phyloP scores from a whole-genome alignment of 2,113 vertebrate genomes.

The Rhipidura dahli region DNA sequence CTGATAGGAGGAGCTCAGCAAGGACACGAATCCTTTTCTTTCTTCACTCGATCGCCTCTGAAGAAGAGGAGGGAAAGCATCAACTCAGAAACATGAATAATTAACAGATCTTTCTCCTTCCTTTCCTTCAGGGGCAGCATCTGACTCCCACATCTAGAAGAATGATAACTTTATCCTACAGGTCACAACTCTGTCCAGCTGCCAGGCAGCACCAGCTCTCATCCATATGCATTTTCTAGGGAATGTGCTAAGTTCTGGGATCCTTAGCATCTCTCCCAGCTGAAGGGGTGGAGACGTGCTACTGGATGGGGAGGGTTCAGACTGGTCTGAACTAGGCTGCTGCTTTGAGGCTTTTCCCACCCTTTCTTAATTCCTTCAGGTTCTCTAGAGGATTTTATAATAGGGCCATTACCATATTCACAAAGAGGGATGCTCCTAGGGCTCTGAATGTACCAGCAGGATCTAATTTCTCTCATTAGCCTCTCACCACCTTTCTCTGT shows the following conservation, averaged over 20 bases:
- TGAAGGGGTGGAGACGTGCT: not conserved
- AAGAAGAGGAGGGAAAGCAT: not conserved
- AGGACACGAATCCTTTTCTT: not conserved
- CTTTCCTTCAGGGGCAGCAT: not conserved
- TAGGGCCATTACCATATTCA: not conserved
- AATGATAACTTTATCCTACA: fast-evolving
- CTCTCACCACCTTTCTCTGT: not conserved
- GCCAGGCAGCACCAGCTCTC: not conserved
- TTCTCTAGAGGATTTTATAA: not conserved
- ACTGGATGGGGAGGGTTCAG: not conserved
- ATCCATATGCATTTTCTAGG: not conserved
- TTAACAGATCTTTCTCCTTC: not conserved
- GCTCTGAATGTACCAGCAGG: not conserved
- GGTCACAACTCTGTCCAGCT: not conserved
- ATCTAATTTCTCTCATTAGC: not conserved
- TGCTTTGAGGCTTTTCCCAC: not conserved
- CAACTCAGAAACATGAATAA: not conserved
- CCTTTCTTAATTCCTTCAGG: not conserved
- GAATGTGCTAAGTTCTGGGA: not conserved
- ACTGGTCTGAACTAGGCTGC: not conserved
- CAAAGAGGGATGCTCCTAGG: not conserved
- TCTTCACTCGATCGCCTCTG: not conserved
- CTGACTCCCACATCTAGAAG: fast-evolving
- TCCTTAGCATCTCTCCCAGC: not conserved
- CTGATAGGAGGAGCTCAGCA: not conserved